phyloP scores from a whole-genome alignment of 2,797 vertebrate species.

The Chiroxiphia lanceolata region DNA sequence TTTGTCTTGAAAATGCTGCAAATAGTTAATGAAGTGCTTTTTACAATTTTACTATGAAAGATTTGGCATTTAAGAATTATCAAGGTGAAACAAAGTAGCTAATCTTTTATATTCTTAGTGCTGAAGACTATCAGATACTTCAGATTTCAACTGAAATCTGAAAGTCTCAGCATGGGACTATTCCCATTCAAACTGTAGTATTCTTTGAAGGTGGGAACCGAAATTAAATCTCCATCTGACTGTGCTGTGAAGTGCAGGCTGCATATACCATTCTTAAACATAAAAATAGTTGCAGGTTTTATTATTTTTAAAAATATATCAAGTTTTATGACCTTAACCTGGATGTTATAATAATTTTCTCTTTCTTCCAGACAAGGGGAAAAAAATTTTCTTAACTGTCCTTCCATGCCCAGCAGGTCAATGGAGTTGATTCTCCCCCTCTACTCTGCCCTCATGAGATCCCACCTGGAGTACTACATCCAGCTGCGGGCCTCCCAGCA shows the following conservation, averaged over 20 bases:
- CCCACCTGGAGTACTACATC: rapidly evolving
- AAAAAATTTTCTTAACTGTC: not conserved
- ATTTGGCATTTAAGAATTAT: not conserved
- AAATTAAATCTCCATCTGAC: not conserved
- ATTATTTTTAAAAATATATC: not conserved
- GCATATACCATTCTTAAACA: not conserved
- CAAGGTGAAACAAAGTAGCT: not conserved
- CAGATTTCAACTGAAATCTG: not conserved
- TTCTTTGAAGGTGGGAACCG: not conserved
- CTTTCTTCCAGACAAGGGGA: not conserved
- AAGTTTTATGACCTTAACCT: not conserved
- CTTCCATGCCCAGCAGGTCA: not conserved
- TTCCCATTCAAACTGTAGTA: not conserved
- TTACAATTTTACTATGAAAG: not conserved
- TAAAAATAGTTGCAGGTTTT: not conserved
- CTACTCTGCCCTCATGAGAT: not conserved
- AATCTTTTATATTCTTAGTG: not conserved
- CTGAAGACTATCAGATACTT: not conserved
- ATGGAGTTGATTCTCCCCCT: not conserved
- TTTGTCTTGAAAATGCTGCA: slow-evolving; percentile 12
- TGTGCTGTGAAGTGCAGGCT: not conserved
- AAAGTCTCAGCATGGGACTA: not conserved
- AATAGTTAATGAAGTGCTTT: slow-evolving; percentile 5
- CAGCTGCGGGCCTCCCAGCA: rapidly evolving
- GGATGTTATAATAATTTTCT: not conserved